Evolutionary conservation across 2,888 invertebrate genomes (phyloP).

Genomic region (Platynereis dumerilii): DNA sequence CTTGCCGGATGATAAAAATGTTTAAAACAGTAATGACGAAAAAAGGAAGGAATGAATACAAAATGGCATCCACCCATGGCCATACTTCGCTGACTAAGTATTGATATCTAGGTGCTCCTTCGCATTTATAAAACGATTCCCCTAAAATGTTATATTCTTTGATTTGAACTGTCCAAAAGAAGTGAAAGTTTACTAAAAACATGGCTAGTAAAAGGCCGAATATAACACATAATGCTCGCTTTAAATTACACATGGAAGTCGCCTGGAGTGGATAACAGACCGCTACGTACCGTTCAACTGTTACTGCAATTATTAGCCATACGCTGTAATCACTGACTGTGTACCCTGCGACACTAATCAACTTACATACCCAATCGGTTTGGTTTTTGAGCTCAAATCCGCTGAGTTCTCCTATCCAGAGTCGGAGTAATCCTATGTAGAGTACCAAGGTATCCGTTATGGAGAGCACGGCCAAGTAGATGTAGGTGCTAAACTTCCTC

Average conservation of each 20-base stretch:
- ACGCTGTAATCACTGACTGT: conserved; percentile 51
- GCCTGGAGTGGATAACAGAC: conserved; percentile 53
- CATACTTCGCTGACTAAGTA: conserved; percentile 45
- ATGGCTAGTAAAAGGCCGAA: conserved; percentile 42
- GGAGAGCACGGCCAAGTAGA: conserved; percentile 51
- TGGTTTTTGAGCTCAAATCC: conserved; percentile 43
- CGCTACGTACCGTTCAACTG: conserved; percentile 56
- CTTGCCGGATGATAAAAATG: conserved; percentile 54
- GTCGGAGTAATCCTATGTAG: conserved; percentile 49
- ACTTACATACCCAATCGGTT: conserved; percentile 47
- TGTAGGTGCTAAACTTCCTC: conserved; percentile 51
- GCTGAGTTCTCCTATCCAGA: conserved; percentile 52
- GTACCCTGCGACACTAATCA: conserved; percentile 46
- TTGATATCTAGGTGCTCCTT: conserved; percentile 29
- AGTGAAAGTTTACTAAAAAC: conserved; percentile 49
- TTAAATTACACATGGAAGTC: conserved; percentile 45
- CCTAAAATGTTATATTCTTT: conserved; percentile 24
- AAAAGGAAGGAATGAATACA: conserved; percentile 58
- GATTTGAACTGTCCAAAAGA: conserved; percentile 49
- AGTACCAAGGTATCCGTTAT: conserved; percentile 52
- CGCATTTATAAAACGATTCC: conserved; percentile 31
- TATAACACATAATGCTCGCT: conserved; percentile 48
- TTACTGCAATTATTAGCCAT: conserved; percentile 59
- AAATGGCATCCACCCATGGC: conserved; percentile 57
- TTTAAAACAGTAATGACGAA: conserved; percentile 52